A percentile compares a stretch with the other conserved stretches of the same genome.
These are phyloP conservation scores for Ophion obscuratus DNA, from an alignment of 2,888 invertebrate genomes.

Conservation along the genomic window DNA sequence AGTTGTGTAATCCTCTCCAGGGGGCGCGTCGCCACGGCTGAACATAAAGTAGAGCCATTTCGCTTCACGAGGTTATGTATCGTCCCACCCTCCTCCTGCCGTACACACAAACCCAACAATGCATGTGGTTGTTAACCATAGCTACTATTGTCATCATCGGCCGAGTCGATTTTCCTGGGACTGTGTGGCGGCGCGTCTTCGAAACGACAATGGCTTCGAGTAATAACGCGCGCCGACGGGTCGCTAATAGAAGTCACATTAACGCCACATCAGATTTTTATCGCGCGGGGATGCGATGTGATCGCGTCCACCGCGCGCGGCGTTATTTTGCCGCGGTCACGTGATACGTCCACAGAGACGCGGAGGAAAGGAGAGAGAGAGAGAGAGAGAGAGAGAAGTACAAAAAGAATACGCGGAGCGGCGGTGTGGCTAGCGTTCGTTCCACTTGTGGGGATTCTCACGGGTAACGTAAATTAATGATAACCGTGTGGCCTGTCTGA, in stretches of 20 bases:
- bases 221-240: no score
- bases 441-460: slow-evolving; percentile 64
- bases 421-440: background rate
- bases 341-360: background rate
- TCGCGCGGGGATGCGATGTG: slow-evolving; percentile 24
- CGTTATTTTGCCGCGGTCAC: background rate
- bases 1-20: background rate
- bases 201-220: no score
- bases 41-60: background rate
- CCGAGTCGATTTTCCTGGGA: no score
- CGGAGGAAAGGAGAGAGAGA: no score
- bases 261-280: slow-evolving; percentile 45
- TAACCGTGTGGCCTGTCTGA: slow-evolving; percentile 38
- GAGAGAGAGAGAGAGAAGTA: no score
- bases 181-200: no score
- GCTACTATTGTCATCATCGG: no score
- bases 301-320: background rate
- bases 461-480: slow-evolving; percentile 67
- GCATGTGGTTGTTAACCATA: no score
- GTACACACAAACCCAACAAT: no score
- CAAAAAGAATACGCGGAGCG: no score
- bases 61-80: background rate
- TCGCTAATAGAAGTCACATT: slow-evolving; percentile 19
- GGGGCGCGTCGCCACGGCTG: background rate
- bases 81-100: no score